Conservation (phyloP, 1,140 invertebrate genomes). For the Paraescarpia echinospica region DNA sequence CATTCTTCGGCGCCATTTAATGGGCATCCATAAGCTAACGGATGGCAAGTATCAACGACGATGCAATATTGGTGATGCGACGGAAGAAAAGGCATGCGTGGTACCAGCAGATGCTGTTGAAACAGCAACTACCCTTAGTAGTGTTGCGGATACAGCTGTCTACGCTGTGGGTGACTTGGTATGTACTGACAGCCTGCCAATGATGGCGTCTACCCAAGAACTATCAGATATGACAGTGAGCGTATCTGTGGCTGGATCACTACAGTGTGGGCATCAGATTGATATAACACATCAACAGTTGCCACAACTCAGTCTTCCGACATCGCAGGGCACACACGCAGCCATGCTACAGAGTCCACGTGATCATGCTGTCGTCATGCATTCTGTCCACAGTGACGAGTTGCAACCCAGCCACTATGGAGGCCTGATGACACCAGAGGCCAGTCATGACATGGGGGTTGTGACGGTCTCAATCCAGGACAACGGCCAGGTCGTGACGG, state of each 20-base stretch:
- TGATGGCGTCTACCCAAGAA: background rate
- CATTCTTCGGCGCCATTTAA: slow-evolving; percentile 49
- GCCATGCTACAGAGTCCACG: background rate
- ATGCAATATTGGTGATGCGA: background rate
- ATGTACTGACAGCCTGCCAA: background rate
- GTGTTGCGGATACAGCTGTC: background rate
- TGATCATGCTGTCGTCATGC: background rate
- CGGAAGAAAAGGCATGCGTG: background rate
- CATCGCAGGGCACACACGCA: background rate
- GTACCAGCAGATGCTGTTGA: background rate
- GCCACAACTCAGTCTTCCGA: background rate
- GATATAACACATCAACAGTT: background rate
- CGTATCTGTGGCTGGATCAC: background rate
- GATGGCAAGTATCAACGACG: background rate
- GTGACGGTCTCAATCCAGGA: background rate
- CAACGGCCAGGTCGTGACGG: background rate
- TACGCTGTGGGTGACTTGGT: background rate
- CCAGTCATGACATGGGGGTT: background rate
- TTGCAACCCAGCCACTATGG: background rate
- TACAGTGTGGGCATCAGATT: background rate
- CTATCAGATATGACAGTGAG: background rate
- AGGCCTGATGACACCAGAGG: background rate
- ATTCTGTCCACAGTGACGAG: background rate
- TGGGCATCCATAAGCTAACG: slow-evolving; percentile 30
- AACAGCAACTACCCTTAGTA: background rate